Evolutionary conservation across 2,797 vertebrate genomes (phyloP).

Genomic region (Danio tinwini): DNA sequence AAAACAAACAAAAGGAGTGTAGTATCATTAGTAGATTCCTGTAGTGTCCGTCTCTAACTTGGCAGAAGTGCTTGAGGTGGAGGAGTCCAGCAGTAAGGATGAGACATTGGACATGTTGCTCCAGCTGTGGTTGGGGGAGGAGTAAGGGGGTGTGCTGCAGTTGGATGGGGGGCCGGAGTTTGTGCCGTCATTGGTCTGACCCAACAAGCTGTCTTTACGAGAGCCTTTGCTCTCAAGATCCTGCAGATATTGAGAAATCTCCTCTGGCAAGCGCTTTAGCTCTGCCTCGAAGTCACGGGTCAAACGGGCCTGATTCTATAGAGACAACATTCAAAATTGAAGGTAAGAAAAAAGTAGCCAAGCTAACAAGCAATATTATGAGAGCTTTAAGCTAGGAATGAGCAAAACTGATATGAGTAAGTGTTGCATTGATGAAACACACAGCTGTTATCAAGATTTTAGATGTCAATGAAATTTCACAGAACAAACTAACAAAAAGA

Average conservation of each 20-base stretch:
- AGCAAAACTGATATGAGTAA: not conserved
- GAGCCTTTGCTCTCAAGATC: conserved; percentile 75
- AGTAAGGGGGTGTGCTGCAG: conserved; percentile 78
- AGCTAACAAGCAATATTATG: not conserved
- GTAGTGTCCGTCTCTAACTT: conserved; percentile 72
- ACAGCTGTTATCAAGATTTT: not conserved
- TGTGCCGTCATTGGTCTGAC: conserved; percentile 75
- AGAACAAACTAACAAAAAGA: too few relatives aligned
- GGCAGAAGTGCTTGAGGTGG: conserved; percentile 71
- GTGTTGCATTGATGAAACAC: not conserved
- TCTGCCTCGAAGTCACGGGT: conserved; percentile 75
- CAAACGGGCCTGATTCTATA: conserved; percentile 77
- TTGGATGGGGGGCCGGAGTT: conserved; percentile 77
- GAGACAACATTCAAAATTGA: not conserved
- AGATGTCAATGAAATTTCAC: not conserved
- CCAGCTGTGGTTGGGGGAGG: conserved; percentile 70
- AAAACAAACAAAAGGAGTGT: not conserved
- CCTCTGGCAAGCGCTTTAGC: conserved; percentile 73
- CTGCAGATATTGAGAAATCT: conserved; percentile 80
- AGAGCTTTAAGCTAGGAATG: not conserved
- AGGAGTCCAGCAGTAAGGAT: conserved; percentile 70
- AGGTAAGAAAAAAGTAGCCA: not conserved
- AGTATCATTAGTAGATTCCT: conserved; percentile 57
- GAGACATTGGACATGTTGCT: conserved; percentile 75
- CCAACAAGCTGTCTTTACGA: conserved; percentile 68